Conservation (phyloP, 2,113 vertebrate genomes). For the Dolichallabes microphthalmus region DNA sequence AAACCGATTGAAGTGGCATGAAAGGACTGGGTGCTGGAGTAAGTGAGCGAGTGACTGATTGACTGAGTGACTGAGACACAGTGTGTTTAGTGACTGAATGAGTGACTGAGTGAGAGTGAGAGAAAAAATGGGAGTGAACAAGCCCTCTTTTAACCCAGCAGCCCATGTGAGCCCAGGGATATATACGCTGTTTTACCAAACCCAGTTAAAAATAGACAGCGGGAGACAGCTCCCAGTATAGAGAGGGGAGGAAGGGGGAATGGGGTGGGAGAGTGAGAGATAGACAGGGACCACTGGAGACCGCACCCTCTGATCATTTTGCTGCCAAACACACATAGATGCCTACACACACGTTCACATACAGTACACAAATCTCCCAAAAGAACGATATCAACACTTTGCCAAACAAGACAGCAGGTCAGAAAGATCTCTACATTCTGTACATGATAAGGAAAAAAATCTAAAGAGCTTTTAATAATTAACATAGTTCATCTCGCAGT, state of each 20-base stretch:
- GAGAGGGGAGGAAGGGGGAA: slow-evolving; percentile 9
- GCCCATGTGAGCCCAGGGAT: slow-evolving; percentile 41
- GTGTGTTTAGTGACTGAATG: background rate
- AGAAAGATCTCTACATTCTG: background rate
- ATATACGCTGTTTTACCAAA: slow-evolving; percentile 55
- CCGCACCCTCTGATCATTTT: background rate
- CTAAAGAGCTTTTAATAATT: background rate
- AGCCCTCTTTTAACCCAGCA: slow-evolving; percentile 14
- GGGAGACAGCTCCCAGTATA: slow-evolving; percentile 56
- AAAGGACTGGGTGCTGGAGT: background rate
- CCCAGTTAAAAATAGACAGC: slow-evolving; percentile 60
- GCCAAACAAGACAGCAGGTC: slow-evolving; percentile 15
- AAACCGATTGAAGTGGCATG: background rate
- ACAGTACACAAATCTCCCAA: slow-evolving; percentile 6
- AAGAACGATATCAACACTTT: background rate
- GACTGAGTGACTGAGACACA: background rate
- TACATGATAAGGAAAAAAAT: background rate
- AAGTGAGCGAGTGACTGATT: background rate
- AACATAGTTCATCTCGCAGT: background rate
- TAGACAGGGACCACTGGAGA: slow-evolving; percentile 27
- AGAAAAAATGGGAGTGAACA: too few species aligned
- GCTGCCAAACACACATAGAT: background rate
- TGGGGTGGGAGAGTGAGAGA: slow-evolving; percentile 10
- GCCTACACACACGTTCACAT: slow-evolving; percentile 14
- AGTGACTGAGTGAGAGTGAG: background rate